Percentiles rank a stretch among this genome's conserved stretches.
Conservation (phyloP, 2,888 invertebrate genomes). For the Tetragonisca angustula region DNA sequence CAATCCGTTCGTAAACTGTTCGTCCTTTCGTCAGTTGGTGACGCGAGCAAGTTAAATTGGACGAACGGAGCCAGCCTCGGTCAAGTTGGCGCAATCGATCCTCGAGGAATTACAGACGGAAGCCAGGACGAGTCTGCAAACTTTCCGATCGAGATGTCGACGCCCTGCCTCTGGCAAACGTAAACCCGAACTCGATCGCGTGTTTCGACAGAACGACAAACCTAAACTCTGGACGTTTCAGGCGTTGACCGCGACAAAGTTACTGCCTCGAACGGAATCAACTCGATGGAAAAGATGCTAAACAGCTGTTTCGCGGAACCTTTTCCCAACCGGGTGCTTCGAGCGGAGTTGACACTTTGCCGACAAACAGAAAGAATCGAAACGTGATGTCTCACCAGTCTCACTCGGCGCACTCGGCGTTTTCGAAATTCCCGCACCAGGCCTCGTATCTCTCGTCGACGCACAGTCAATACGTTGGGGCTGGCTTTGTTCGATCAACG, state of each 20-base stretch:
- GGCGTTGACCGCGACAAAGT: no score
- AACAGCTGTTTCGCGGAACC: conserved; percentile 1
- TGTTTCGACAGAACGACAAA: neutral
- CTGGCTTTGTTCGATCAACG: conserved; percentile 8
- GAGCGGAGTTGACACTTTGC: conserved; percentile 47
- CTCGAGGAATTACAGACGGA: conserved; percentile 55
- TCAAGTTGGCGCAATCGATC: conserved; percentile 57
- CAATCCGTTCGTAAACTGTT: no score
- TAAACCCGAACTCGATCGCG: neutral
- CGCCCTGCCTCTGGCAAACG: neutral
- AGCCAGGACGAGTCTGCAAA: conserved; percentile 22
- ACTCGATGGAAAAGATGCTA: no score
- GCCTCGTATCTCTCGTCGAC: neutral
- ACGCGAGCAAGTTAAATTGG: no score
- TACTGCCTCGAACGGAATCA: no score
- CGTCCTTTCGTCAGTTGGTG: no score
- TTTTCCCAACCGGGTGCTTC: conserved; percentile 35
- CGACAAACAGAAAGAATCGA: neutral
- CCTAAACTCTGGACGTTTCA: no score
- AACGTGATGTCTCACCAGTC: neutral
- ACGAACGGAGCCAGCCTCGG: conserved; percentile 23
- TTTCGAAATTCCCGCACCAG: neutral
- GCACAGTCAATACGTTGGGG: conserved; percentile 1
- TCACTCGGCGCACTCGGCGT: conserved; percentile 28
- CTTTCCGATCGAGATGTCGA: conserved; percentile 30